Conservation (phyloP, 2,888 invertebrate genomes). For the Cephus sareptanus region DNA sequence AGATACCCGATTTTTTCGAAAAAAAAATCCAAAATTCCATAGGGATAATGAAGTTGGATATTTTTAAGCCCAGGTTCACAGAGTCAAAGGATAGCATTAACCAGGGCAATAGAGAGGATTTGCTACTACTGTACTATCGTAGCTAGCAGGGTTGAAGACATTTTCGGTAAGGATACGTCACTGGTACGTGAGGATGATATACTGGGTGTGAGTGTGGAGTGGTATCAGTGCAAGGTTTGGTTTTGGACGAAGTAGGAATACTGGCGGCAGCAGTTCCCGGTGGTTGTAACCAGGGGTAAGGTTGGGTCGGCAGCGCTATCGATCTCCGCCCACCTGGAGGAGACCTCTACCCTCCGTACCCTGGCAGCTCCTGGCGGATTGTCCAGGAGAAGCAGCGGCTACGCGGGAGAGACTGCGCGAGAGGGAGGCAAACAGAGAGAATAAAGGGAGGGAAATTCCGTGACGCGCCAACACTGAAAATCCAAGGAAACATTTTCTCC, state of each 20-base stretch:
- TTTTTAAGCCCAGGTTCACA: neutral
- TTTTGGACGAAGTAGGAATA: slow-evolving; percentile 31
- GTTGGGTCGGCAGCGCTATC: slow-evolving; percentile 62
- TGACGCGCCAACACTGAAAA: slow-evolving; percentile 8
- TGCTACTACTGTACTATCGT: neutral
- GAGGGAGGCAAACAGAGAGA: slow-evolving; percentile 2
- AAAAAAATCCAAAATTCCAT: too few species aligned
- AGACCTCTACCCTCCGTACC: slow-evolving; percentile 44
- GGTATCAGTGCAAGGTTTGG: neutral
- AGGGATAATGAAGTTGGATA: neutral
- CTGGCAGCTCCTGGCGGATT: slow-evolving; percentile 18
- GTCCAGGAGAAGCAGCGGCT: slow-evolving; percentile 17
- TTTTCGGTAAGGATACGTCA: neutral
- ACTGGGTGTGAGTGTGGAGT: neutral
- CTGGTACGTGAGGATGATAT: neutral
- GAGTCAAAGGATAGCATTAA: neutral
- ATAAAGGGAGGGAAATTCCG: slow-evolving; percentile 10
- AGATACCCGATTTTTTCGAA: neutral
- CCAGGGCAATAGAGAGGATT: neutral
- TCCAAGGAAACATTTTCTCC: neutral
- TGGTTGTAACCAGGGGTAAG: slow-evolving; percentile 50
- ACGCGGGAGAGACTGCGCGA: slow-evolving; percentile 1
- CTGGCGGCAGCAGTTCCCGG: slow-evolving; percentile 52
- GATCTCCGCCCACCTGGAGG: slow-evolving; percentile 59
- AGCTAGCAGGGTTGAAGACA: neutral